phyloP scores from a whole-genome alignment of 1,140 invertebrate species.

The silkworm (Bombyx mori) region DNA sequence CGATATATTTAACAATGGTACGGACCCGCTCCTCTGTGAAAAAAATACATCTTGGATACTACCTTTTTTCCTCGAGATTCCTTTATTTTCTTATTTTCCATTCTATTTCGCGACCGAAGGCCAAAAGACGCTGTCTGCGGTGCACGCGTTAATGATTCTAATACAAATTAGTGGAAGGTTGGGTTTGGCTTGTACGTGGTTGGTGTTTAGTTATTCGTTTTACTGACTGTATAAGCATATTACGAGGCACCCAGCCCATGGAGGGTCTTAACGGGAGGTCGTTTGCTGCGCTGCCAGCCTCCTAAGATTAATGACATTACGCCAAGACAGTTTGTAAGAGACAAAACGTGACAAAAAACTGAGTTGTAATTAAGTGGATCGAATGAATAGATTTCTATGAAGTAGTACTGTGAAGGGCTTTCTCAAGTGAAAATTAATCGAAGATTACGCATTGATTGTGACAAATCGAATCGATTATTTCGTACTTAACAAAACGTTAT shows the following conservation, averaged over 20 bases:
- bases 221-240: conserved; percentile 51
- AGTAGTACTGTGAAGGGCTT: no score
- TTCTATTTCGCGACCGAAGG: conserved; percentile 30
- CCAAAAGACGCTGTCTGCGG: conserved; percentile 22
- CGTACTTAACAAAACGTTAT: no score
- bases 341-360: conserved; percentile 54
- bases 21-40: conserved; percentile 49
- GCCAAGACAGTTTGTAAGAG: conserved; percentile 58
- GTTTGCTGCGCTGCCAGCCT: conserved; percentile 65
- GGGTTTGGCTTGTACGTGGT: conserved; percentile 37
- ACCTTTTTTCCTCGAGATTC: conserved; percentile 51
- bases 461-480: no score
- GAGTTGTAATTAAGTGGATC: conserved; percentile 51
- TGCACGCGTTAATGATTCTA: conserved; percentile 50
- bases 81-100: conserved; percentile 52
- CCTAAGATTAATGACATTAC: conserved; percentile 66
- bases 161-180: conserved; percentile 51
- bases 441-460: no score
- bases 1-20: conserved; percentile 67
- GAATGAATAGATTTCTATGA: conserved; percentile 19
- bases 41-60: conserved; percentile 59
- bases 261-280: conserved; percentile 64
- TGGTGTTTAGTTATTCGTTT: conserved; percentile 48
- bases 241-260: conserved; percentile 48
- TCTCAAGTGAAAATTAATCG: no score